Evolutionary conservation across 2,797 vertebrate genomes (phyloP).

Genomic region (Trachops cirrhosus): DNA sequence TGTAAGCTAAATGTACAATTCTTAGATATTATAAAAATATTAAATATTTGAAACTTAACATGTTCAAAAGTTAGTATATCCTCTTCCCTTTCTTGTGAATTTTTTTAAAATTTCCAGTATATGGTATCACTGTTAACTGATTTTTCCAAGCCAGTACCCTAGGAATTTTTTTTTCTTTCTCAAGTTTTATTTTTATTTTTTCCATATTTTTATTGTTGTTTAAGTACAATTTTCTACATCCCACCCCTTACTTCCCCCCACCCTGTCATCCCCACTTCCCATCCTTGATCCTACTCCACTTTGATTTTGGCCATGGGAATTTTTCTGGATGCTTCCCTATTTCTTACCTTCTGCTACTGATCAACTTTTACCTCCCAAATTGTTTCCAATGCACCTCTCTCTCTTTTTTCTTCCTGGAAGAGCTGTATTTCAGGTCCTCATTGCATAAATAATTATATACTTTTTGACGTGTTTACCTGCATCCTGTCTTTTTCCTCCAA

Average conservation of each 20-base stretch:
- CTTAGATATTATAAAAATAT: background rate
- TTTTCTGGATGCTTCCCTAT: background rate
- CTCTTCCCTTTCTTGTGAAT: background rate
- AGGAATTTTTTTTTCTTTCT: too few relatives aligned
- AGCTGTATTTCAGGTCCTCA: background rate
- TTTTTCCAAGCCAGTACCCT: too few relatives aligned
- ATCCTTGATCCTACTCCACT: too few relatives aligned
- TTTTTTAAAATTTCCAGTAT: background rate
- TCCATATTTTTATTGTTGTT: too few relatives aligned
- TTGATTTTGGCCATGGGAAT: background rate
- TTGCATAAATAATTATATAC: background rate
- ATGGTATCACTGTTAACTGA: background rate
- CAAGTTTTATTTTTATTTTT: too few relatives aligned
- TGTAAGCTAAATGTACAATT: background rate
- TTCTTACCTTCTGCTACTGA: background rate
- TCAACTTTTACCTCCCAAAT: background rate
- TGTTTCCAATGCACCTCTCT: background rate
- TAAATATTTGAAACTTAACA: slow-evolving; percentile 14
- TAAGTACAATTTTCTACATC: too few relatives aligned
- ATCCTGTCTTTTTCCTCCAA: background rate
- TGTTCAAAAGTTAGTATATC: background rate
- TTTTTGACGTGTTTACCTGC: background rate
- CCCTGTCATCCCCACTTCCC: too few relatives aligned
- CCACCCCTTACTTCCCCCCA: too few relatives aligned
- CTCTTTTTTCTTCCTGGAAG: background rate